Evolutionary conservation across 2,888 invertebrate species (phyloP).

Genomic region (Dyspetes luteomarginatus): DNA sequence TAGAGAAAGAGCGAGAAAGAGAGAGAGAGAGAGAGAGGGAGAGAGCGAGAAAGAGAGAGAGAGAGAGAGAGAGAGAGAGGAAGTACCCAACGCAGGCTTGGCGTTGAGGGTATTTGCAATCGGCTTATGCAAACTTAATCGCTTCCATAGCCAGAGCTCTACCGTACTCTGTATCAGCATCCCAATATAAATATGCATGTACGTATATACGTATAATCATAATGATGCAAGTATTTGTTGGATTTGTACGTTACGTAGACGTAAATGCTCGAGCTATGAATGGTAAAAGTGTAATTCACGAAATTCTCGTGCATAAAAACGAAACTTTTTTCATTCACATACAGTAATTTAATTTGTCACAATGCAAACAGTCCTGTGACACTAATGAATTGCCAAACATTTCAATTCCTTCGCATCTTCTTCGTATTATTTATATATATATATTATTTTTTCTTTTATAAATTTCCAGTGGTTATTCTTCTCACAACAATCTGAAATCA

Average conservation of each 20-base stretch:
- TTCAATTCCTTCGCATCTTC: background rate
- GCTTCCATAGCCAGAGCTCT: constrained; percentile 51
- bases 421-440: background rate
- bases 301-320: constrained; percentile 18
- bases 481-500: constrained; percentile 10
- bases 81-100: constrained; percentile 34
- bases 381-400: background rate
- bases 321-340: constrained; percentile 38
- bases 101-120: constrained; percentile 62
- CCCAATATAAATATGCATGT: background rate
- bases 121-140: constrained; percentile 70
- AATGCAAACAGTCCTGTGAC: background rate
- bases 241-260: constrained; percentile 18
- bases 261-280: background rate
- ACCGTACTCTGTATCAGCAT: constrained; percentile 19
- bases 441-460: background rate
- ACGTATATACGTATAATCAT: background rate
- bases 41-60: constrained; percentile 28
- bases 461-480: constrained; percentile 12
- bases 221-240: constrained; percentile 2
- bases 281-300: constrained; percentile 22
- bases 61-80: too few species aligned
- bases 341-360: constrained; percentile 36
- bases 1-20: background rate
- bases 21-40: constrained; percentile 37